Evolutionary conservation across 2,797 vertebrate genomes (phyloP).

Genomic region (Syngnathus rostellatus): DNA sequence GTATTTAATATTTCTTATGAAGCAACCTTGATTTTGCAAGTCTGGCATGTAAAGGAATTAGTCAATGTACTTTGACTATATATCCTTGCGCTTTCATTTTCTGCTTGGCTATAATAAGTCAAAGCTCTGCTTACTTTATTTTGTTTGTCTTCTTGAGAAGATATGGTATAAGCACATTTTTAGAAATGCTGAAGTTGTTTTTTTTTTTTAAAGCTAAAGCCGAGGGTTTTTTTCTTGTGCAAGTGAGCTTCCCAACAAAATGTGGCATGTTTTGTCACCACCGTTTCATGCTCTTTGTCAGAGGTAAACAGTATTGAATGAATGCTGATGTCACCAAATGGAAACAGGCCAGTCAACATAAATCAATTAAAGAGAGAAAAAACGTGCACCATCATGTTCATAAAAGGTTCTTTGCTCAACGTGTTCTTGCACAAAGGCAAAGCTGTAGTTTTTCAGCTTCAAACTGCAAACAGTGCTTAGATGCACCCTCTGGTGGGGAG

Average conservation of each 20-base stretch:
- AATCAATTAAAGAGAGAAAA: not conserved
- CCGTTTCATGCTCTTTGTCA: not conserved
- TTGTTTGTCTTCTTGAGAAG: not conserved
- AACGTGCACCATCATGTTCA: not conserved
- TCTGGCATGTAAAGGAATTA: not conserved
- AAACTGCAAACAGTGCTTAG: constrained; percentile 25
- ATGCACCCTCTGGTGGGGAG: constrained; percentile 17
- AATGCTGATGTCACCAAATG: not conserved
- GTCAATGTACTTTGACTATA: not conserved
- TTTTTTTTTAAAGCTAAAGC: not conserved
- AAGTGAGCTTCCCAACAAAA: not conserved
- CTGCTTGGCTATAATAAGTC: not conserved
- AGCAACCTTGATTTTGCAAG: not conserved
- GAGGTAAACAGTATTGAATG: not conserved
- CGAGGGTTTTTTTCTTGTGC: not conserved
- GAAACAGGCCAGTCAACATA: not conserved
- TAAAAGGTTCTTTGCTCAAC: constrained; percentile 7
- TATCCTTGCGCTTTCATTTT: not conserved
- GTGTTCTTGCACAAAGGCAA: not conserved
- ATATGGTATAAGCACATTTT: not conserved
- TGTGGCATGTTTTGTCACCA: not conserved
- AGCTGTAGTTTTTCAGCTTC: not conserved
- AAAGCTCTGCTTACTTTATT: not conserved
- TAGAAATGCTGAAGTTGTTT: not conserved
- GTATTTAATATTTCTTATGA: too few relatives aligned